Base-by-base conservation (phyloP, 2,797 vertebrate genomes). In the Anguilla megastoma region DNA sequence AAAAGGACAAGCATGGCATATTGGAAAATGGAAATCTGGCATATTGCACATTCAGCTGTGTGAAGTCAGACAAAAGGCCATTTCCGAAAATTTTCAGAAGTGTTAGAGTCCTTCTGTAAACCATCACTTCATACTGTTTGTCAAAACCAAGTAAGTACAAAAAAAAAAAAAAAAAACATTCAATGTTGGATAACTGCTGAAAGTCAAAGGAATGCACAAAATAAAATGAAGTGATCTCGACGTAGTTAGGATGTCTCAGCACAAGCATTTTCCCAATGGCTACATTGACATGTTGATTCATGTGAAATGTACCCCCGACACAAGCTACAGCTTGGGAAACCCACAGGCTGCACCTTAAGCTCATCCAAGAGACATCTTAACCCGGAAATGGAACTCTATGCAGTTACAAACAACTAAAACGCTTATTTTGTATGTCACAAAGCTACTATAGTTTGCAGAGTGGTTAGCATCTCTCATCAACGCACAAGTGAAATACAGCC, bases 401-500 rank as follows among this genome's bases (percentile, higher is more conserved):
- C 36, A 41, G 3, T 18, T 16, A 9, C 4, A 74, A 16, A 33
- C 71, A 30, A 21, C 2, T 36, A 36, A 74, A 74, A 14, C 7
- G 14, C 21, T n/a, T 27, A 71, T 27, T 71, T 71, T 1, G 7
- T 8, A 71, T 71, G n/a, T 24, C 21, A 45, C 33, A 41, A 41
- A 79, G 3, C 30, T 74, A 7, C 69, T 33, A 33, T 4, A 74
- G 27, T 33, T 30, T 12, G 3, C 18, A 63, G 18, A 63, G 24
- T n/a, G 69, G 30, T 33, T 30, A 10, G 30, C 30, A 27, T 33
- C 10, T 30, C 10, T 33, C 69, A 74, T 74, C 69, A 33, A 33
- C 10, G 10, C 69, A 74, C 2, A 30, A 95, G 94, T 89, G 88
- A 89, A 91, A 92, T 91, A 92, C 9, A 66, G 21, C 63, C 63